phyloP scores from a whole-genome alignment of 2,888 invertebrate species.

The Watsonalla binaria region DNA sequence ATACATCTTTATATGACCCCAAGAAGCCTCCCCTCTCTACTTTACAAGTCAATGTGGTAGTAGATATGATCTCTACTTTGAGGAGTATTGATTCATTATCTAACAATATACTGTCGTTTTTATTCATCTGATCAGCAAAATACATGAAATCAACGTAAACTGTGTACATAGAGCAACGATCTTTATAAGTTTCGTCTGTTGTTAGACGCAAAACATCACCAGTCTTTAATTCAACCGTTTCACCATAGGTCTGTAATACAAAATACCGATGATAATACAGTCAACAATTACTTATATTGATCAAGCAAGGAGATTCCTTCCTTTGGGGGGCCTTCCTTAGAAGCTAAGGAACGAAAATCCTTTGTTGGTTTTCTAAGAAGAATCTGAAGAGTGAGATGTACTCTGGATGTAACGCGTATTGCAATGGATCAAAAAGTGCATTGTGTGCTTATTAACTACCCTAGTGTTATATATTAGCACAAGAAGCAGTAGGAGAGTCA shows the following conservation, averaged over 20 bases:
- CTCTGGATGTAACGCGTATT: too few relatives aligned
- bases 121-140: conserved; percentile 68
- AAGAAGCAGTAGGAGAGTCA: too few relatives aligned
- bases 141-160: conserved; percentile 77
- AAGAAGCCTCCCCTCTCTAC: conserved; percentile 59
- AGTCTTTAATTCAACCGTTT: conserved; percentile 51
- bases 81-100: conserved; percentile 87
- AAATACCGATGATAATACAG: background rate
- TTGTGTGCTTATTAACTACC: too few relatives aligned
- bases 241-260: conserved; percentile 47
- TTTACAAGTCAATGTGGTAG: conserved; percentile 60
- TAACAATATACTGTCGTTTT: conserved; percentile 66
- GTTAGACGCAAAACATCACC: conserved; percentile 73
- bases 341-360: too few relatives aligned
- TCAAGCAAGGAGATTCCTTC: background rate
- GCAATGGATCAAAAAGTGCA: too few relatives aligned
- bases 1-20: conserved; percentile 63
- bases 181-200: conserved; percentile 75
- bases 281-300: conserved; percentile 11
- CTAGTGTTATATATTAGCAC: too few relatives aligned
- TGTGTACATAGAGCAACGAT: conserved; percentile 74
- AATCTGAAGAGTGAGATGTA: too few relatives aligned
- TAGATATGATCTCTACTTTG: conserved; percentile 78
- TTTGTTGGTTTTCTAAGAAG: too few relatives aligned
- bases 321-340: too few relatives aligned